Percentiles rank a stretch among this genome's conserved stretches.
Conservation (phyloP, 2,888 invertebrate genomes). For the Dolichomitus sp. region DNA sequence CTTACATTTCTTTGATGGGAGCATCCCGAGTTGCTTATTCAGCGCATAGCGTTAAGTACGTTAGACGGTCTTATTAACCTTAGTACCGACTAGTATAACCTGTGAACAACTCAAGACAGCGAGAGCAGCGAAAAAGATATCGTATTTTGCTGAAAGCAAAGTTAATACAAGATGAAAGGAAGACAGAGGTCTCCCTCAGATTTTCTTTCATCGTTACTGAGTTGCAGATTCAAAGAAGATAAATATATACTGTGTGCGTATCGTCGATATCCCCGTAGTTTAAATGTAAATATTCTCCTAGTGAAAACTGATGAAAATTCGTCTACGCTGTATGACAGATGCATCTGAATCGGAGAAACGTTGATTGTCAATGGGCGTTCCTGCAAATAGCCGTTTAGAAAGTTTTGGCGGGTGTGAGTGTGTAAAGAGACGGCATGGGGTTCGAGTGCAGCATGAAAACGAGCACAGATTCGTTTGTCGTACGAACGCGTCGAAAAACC, state of each 20-base stretch:
- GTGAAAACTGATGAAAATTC: constrained; percentile 35
- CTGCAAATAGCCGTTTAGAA: constrained; percentile 14
- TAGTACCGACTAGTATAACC: constrained; percentile 38
- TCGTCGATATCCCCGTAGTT: constrained; percentile 10
- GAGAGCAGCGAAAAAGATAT: constrained; percentile 17
- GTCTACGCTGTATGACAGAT: constrained; percentile 37
- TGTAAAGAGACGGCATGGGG: constrained; percentile 3
- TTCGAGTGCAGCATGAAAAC: background rate
- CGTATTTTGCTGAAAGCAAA: constrained; percentile 2
- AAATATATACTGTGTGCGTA: constrained; percentile 46
- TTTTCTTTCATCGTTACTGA: constrained; percentile 55
- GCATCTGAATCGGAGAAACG: constrained; percentile 29
- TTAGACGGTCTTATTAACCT: constrained; percentile 67
- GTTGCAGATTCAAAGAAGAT: constrained; percentile 52
- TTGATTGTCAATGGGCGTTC: constrained; percentile 27
- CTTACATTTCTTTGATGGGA: constrained; percentile 80
- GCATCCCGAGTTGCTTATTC: constrained; percentile 74
- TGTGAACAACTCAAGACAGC: constrained; percentile 23
- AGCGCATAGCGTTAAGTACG: constrained; percentile 78
- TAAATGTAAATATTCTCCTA: constrained; percentile 41
- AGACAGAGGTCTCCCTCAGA: constrained; percentile 7
- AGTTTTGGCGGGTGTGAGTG: constrained; percentile 6
- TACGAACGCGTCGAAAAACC: constrained; percentile 11
- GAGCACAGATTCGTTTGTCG: constrained; percentile 5
- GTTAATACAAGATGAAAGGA: constrained; percentile 32